Conservation (phyloP, 1,140 invertebrate species). For the Achroia grisella region DNA sequence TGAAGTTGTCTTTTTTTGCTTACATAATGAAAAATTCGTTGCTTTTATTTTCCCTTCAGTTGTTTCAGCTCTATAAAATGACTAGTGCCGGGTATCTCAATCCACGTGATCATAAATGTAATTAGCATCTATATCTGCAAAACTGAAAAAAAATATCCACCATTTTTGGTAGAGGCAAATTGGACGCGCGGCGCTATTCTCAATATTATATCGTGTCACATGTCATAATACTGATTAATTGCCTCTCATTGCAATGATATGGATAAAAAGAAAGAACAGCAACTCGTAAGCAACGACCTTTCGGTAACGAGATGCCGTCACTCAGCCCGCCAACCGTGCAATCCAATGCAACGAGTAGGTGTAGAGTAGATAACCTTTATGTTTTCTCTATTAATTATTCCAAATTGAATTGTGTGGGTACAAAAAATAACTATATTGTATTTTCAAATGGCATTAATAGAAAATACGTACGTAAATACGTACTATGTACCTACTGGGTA, state of each 20-base stretch:
- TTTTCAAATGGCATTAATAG: no score
- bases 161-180: neutral
- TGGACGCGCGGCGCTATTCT: conserved; percentile 11
- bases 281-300: conserved; percentile 2
- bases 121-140: neutral
- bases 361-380: no score
- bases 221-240: conserved; percentile 65
- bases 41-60: no score
- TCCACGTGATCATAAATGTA: neutral
- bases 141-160: neutral
- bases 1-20: no score
- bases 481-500: no score
- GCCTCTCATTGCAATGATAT: conserved; percentile 36
- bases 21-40: no score
- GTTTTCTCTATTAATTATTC: no score
- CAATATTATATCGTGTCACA: conserved; percentile 51
- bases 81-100: no score
- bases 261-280: conserved; percentile 18
- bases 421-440: no score
- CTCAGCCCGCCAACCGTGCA: neutral
- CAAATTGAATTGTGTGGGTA: no score
- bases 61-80: no score
- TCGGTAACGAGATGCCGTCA: conserved; percentile 6
- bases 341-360: neutral
- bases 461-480: no score